Evolutionary conservation across 2,888 invertebrate species (phyloP), one percentile per base, ranked within the genome.

Genomic region (Boloria euphrosyne): DNA sequence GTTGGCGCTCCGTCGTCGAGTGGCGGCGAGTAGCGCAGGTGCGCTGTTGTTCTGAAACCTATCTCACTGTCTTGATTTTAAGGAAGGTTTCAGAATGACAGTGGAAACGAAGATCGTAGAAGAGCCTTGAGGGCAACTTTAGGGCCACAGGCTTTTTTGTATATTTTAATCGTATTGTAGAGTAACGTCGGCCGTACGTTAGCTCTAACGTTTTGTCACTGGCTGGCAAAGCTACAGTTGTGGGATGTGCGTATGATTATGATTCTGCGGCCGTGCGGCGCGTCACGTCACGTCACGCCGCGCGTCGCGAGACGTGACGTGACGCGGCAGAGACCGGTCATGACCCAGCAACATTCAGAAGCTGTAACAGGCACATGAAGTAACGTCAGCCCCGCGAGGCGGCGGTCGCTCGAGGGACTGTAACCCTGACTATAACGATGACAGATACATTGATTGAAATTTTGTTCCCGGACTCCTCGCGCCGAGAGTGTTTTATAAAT

Each of bases 91-190:
- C 31, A 38, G 13, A 50, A 4, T 13, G 16, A 54, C 38, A 54
- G 53, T 38, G 0, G 5, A 31, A 27, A 17, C 17, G 27, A 10
- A 17, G 17, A 2, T 13, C 10, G 58, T 38, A 10, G 31, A 38
- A 10, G 31, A 38, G 31, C 31, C 31, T 38, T 10, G 10, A 10
- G 31, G 17, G 46, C 13, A 43, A 54, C 47, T 18, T 44, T 47
- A 47, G 57, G 17, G 43, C 14, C 14, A 17, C 38, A 18, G 17
- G 47, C 27, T 53, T 43, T 64, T 64, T 64, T 64, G 64, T 58
- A 64, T 58, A 58, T 58, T 64, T 52, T 64, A 64, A 58, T 64
- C 38, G 58, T 58, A 53, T 47, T 44, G 17, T 64, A 55, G 62
- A 49, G 54, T 55, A 62, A 38, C 53, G 38, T 55, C 62, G 38